phyloP scores from a whole-genome alignment of 2,888 invertebrate species.

The Litoditis marina region DNA sequence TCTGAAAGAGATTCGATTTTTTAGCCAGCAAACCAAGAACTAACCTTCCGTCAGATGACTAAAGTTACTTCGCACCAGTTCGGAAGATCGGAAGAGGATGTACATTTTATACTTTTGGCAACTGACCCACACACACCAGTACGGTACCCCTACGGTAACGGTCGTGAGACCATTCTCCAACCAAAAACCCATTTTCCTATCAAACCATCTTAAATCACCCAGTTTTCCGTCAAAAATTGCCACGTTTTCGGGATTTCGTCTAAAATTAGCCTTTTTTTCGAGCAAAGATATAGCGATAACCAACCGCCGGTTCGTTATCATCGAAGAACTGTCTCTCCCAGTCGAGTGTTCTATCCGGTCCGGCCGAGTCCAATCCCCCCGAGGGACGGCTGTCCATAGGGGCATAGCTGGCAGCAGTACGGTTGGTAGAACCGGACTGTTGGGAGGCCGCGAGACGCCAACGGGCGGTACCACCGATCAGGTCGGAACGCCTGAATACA shows the following conservation, averaged over 20 bases:
- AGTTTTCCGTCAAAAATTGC: too few species aligned
- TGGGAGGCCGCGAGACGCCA: conserved; percentile 38
- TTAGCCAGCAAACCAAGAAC: too few species aligned
- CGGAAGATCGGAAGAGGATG: too few species aligned
- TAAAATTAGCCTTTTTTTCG: not conserved
- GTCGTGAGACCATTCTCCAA: not conserved
- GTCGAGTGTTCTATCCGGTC: conserved; percentile 42
- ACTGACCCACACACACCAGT: too few species aligned
- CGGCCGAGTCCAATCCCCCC: conserved; percentile 36
- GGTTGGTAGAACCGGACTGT: conserved; percentile 16
- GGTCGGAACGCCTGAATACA: conserved; percentile 25
- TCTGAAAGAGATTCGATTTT: too few species aligned
- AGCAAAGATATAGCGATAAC: conserved; percentile 8
- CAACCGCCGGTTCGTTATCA: conserved; percentile 43
- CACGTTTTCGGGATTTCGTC: not conserved
- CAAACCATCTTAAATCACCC: too few species aligned
- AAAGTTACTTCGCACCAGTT: too few species aligned
- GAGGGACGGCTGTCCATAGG: conserved; percentile 12
- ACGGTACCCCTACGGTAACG: too few species aligned
- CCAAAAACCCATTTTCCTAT: not conserved
- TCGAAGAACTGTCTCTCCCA: conserved; percentile 59
- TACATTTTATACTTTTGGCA: too few species aligned
- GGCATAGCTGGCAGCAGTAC: conserved; percentile 16
- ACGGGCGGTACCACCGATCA: conserved; percentile 37
- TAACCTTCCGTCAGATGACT: too few species aligned